A percentile compares a stretch with the other conserved stretches of the same genome.
Conservation (phyloP, 1,140 invertebrate genomes). For the Tetramorium simillimum region DNA sequence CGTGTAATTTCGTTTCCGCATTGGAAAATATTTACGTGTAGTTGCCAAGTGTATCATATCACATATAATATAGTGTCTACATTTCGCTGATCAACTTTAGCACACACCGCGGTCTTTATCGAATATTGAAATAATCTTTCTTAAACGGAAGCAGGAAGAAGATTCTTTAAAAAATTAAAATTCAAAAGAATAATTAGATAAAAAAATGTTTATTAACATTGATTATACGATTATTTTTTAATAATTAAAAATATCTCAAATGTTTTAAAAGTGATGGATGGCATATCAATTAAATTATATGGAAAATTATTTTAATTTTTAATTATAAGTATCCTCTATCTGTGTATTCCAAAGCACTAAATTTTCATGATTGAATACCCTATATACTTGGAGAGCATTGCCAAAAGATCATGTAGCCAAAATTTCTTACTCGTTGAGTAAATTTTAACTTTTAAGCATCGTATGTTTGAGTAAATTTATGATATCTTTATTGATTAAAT, state of each 20-base stretch:
- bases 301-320: background rate
- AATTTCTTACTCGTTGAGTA: background rate
- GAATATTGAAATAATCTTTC: background rate
- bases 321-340: background rate
- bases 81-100: background rate
- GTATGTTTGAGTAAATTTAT: background rate
- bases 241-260: background rate
- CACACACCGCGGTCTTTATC: background rate
- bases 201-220: background rate
- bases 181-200: background rate
- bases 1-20: background rate
- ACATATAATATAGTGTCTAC: background rate
- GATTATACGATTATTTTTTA: background rate
- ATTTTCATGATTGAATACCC: background rate
- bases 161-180: background rate
- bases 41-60: background rate
- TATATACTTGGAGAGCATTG: background rate
- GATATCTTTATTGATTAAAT: too few species aligned
- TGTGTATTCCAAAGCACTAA: background rate
- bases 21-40: conserved; percentile 7
- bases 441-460: background rate
- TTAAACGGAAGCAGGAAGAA: background rate
- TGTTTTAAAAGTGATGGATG: background rate
- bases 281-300: background rate
- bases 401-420: background rate